These are phyloP conservation scores for Alviniconcha strummeri DNA, from an alignment of 2,888 invertebrate genomes.

Conservation along the genomic window DNA sequence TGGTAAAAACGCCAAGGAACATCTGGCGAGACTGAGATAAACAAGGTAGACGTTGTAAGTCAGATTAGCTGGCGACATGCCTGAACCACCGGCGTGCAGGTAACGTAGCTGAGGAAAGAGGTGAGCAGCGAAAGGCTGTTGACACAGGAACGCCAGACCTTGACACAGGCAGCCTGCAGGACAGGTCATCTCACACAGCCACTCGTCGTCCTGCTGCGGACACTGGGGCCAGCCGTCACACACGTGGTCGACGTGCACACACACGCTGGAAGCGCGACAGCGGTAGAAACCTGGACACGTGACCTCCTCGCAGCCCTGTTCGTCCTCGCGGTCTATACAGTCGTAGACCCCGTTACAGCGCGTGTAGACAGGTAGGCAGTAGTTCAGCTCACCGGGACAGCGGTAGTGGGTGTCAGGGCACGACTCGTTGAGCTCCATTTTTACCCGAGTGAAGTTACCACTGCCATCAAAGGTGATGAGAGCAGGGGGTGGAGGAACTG, in stretches of 20 bases:
- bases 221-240: constrained; percentile 26
- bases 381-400: constrained; percentile 14
- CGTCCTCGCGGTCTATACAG: constrained; percentile 9
- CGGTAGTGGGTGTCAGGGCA: constrained; percentile 17
- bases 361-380: constrained; percentile 30
- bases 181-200: constrained; percentile 19
- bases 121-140: neutral
- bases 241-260: neutral
- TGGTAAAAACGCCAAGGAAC: neutral
- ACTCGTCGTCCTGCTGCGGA: constrained; percentile 17
- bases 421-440: neutral
- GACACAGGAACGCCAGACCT: constrained; percentile 20
- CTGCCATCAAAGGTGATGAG: neutral
- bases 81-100: constrained; percentile 15
- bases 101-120: neutral
- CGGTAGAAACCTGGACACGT: constrained; percentile 19
- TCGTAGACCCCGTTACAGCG: constrained; percentile 22
- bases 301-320: neutral
- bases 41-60: neutral
- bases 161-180: constrained; percentile 26
- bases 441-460: neutral
- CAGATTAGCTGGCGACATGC: neutral
- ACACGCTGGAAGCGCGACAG: neutral
- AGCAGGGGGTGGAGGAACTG: neutral
- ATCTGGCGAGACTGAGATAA: neutral